Conservation (phyloP, 2,888 invertebrate species). For the Schizotus pectinicornis region DNA sequence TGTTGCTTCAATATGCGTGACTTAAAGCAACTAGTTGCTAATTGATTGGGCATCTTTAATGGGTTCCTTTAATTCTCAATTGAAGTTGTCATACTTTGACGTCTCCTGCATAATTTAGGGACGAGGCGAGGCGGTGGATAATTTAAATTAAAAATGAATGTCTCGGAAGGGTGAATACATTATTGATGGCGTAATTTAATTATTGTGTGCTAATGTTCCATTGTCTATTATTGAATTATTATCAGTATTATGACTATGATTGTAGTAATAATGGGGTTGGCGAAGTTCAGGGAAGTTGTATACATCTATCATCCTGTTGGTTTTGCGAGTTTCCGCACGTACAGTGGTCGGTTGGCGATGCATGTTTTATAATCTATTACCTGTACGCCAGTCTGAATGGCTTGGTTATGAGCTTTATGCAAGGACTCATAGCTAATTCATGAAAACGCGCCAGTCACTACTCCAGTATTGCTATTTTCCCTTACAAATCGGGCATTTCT, state of each 20-base stretch:
- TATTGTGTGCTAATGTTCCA: slow-evolving; percentile 19
- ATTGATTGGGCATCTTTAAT: slow-evolving; percentile 20
- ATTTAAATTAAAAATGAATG: slow-evolving; percentile 2
- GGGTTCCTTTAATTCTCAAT: background rate
- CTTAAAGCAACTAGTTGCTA: slow-evolving; percentile 25
- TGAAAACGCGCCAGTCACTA: slow-evolving; percentile 9
- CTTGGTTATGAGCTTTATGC: slow-evolving; percentile 28
- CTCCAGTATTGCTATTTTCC: background rate
- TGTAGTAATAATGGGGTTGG: slow-evolving; percentile 11
- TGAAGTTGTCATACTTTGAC: background rate
- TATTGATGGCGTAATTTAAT: slow-evolving; percentile 14
- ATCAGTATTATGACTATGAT: slow-evolving; percentile 7
- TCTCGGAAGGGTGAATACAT: slow-evolving; percentile 12
- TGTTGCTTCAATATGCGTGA: slow-evolving; percentile 27
- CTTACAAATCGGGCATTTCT: slow-evolving; percentile 17
- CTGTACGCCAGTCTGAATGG: slow-evolving; percentile 25
- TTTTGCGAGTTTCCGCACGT: slow-evolving; percentile 4
- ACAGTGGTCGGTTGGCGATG: slow-evolving; percentile 22
- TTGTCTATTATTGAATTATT: slow-evolving; percentile 22
- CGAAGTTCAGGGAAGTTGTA: slow-evolving; percentile 10
- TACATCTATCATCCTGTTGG: slow-evolving; percentile 16
- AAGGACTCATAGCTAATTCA: slow-evolving; percentile 23
- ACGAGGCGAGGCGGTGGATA: too few relatives aligned
- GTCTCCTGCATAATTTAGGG: background rate
- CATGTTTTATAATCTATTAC: slow-evolving; percentile 33